Base-by-base conservation (phyloP, 2,113 vertebrate genomes). In the Panthera uncia region DNA sequence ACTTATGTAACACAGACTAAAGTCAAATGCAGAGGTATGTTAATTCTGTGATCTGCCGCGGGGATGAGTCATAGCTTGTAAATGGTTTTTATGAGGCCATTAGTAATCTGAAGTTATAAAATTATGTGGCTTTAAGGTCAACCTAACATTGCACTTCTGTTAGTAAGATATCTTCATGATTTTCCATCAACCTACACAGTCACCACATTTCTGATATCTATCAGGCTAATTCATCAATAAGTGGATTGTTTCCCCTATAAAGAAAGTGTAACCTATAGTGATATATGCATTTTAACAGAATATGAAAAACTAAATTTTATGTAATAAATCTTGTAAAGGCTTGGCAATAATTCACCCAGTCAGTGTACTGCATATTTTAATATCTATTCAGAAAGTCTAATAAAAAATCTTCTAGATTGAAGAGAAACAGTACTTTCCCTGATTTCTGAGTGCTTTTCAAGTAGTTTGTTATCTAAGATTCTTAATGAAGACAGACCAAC, bases 1-100 rank as follows among this genome's bases (percentile, higher is more conserved):
- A 83, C 31, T 94, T 38, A 63, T n/a, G 52, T 74, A 87, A 78
- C 85, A 33, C 48, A 93, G 92, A 97, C 86, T 96, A 48, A 93
- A 98, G 21, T 38, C 45, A 63, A 95, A 81, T 33, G 88, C 52
- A 13, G 21, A 71, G 92, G 57, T 97, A 94, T 92, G 41, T 83
- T 87, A 95, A 89, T 23, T n/a, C 61, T 48, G 6, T 19, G 88
- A 45, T 52, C 31, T 97, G 31, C 25, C 93, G 38, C 9, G 97
- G 29, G 33, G 12, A 95, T 86, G 74, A 97, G 73, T 97, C 50
- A 84, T 48, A 97, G 33, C 8, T 94, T 98, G 36, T 87, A 92
- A 92, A 86, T 10, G 8, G 73, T 96, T 82, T 36, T 96, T 91
- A 92, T 94, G 63, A 96, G 95, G 88, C 25, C 5, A 79, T 33